Evolutionary conservation across 30 jellyfish, hydroid and myxozoan species (phyloP), one percentile per base, ranked within the genome.

Genomic region (Turritopsis rubra): DNA sequence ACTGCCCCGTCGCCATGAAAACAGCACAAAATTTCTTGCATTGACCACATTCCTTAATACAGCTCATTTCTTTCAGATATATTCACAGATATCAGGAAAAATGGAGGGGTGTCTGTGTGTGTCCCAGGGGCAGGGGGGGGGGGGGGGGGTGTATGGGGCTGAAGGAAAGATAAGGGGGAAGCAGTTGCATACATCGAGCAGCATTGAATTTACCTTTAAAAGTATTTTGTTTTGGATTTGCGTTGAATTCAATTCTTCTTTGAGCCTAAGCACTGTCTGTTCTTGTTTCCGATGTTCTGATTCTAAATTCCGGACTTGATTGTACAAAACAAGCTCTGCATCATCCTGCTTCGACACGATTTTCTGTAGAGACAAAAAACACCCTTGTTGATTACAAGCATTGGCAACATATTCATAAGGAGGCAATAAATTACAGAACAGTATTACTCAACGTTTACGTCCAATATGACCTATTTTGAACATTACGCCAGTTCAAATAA

Each of bases 271-370:
- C 60, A 87, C 95, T 24, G 54, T 87, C 27, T 87, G 95, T 71
- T 87, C 95, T 75, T 87, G 95, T 76, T 81, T 87, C 70, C 90
- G 81, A 30, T 89, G 79, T 54, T 87, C 95, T 26, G 95, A 81
- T 83, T 87, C 95, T 21, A 80, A 68, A 25, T 70, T 27, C 22
- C 79, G 78, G 9, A 87, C 89, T 81, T 87, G 95, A 54, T 65
- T 82, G 86, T 87, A 87, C 17, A 87, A 73, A 16, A 82, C 28
- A 52, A 81, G 95, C 60, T 87, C 95, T 29, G 71, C 66, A 16
- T 81, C 95, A 65, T 87, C 95, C 26, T 87, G 90, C 73, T 82
- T 81, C 21, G 87, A 52, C 22, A 87, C 95, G 53, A 82, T 65
- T 87, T 77, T 81, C 95, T 87, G 65, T 19, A 54, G 53, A 20